Base-by-base conservation (phyloP, 1,140 invertebrate species). In the Sesamia nonagrioides region DNA sequence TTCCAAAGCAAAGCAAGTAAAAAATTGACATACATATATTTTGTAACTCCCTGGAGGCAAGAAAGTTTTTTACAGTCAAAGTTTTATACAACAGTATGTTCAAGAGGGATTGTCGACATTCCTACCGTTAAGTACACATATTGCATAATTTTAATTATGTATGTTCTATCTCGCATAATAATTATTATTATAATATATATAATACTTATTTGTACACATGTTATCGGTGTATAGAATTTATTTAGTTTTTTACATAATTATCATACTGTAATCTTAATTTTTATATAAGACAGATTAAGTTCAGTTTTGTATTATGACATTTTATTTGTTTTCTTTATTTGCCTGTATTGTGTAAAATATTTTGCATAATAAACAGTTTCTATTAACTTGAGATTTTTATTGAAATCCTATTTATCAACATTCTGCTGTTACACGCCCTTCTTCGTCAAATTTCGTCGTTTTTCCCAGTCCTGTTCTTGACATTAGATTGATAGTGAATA, bases 1-100 rank as follows among this genome's bases (percentile, higher is more conserved):
- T 97, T 15, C 45, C 90, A 0, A 93, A 93, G 76, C 91, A 18
- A 56, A 40, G 35, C 1, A 40, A 40, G 37, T 63, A 63, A 40
- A 63, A 0, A 42, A n/a, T 42, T 18, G 17, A 17, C 33, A 7
- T 9, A 40, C 40, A 17, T 35, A 9, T 40, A 18, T 17, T 63
- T 42, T 37, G 35, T 33, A 15, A 37, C 37, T 37, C 37, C 7
- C 7, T 7, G 42, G 42, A 42, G 42, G 45, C 13, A n/a, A 48
- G 9, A 6, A 35, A 6, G 33, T 37, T 3, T 37, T n/a, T n/a
- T n/a, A n/a, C n/a, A n/a, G n/a, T n/a, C n/a, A n/a, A n/a, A 37
- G 37, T 5, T 3, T 7, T 3, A 37, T 7, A 7, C 37, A 63
- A n/a, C 60, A 63, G n/a, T 40, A 27, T 68, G 42, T 45, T 50